Evolutionary conservation across 1,140 invertebrate genomes (phyloP).

Genomic region (Trachymyrmex septentrionalis): DNA sequence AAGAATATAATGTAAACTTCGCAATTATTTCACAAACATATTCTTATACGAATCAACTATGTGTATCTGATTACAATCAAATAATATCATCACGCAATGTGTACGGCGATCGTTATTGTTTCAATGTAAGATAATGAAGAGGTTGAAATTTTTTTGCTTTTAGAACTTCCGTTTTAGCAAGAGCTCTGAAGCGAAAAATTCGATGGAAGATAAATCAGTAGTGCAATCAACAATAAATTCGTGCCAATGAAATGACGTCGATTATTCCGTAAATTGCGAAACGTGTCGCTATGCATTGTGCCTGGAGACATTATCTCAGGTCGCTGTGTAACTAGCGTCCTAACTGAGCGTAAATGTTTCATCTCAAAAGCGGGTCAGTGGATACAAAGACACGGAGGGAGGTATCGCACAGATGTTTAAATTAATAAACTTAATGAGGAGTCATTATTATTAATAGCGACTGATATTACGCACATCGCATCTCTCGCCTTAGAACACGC

Average conservation of each 20-base stretch:
- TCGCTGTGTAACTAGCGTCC: constrained; percentile 59
- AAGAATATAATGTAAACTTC: neutral
- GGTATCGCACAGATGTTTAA: neutral
- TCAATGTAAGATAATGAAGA: neutral
- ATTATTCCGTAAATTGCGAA: constrained; percentile 14
- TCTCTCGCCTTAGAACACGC: neutral
- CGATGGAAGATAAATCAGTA: neutral
- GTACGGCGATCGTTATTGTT: neutral
- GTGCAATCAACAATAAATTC: neutral
- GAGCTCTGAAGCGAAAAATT: neutral
- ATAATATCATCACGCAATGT: constrained; percentile 1
- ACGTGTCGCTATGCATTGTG: constrained; percentile 26
- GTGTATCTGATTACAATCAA: constrained; percentile 31
- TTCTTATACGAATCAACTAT: constrained; percentile 24
- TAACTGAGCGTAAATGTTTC: neutral
- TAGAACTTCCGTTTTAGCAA: neutral
- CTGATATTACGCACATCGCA: neutral
- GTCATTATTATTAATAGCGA: neutral
- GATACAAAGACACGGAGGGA: neutral
- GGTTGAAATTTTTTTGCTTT: neutral
- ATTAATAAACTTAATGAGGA: neutral
- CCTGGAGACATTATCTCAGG: constrained; percentile 50
- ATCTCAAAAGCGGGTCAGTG: constrained; percentile 22
- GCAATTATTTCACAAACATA: neutral
- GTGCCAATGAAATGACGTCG: constrained; percentile 10